A percentile compares a stretch with the other conserved stretches of the same genome.
Evolutionary conservation across 2,888 invertebrate species (phyloP).

Genomic region (Platerodrilus igneus): DNA sequence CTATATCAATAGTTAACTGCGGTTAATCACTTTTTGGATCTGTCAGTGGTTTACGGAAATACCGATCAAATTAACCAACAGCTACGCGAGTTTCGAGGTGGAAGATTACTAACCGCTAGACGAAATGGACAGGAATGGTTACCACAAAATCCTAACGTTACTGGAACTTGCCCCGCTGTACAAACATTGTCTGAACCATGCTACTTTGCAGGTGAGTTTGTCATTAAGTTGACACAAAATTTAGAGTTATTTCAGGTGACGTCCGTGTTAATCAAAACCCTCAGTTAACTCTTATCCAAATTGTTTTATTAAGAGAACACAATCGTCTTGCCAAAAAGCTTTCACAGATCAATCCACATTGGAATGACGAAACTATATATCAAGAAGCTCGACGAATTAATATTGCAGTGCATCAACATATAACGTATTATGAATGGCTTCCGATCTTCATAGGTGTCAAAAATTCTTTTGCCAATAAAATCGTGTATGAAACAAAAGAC

Average conservation of each 20-base stretch:
- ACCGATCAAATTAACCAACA: slow-evolving; percentile 59
- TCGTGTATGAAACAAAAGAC: slow-evolving; percentile 56
- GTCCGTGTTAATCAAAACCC: slow-evolving; percentile 67
- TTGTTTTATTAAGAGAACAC: slow-evolving; percentile 66
- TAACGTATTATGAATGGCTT: slow-evolving; percentile 73
- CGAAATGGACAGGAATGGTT: slow-evolving; percentile 67
- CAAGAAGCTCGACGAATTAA: slow-evolving; percentile 69
- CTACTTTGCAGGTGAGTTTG: slow-evolving; percentile 63
- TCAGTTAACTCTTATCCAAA: slow-evolving; percentile 65
- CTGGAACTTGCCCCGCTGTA: slow-evolving; percentile 61
- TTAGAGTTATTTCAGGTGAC: slow-evolving; percentile 58
- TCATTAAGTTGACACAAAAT: slow-evolving; percentile 2
- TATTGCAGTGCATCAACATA: slow-evolving; percentile 66
- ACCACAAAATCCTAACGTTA: slow-evolving; percentile 64
- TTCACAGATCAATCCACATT: slow-evolving; percentile 64
- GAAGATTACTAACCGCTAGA: slow-evolving; percentile 60
- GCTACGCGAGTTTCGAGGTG: slow-evolving; percentile 64
- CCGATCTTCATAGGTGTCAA: slow-evolving; percentile 65
- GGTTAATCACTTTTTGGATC: slow-evolving; percentile 70
- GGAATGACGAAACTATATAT: slow-evolving; percentile 68
- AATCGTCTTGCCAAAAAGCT: slow-evolving; percentile 64
- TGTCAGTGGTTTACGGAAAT: slow-evolving; percentile 78
- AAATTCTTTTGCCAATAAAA: slow-evolving; percentile 59
- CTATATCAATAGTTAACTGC: slow-evolving; percentile 60
- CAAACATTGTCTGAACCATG: slow-evolving; percentile 63